Evolutionary conservation across 2,797 vertebrate genomes (phyloP).

Genomic region (Sus cebifrons): DNA sequence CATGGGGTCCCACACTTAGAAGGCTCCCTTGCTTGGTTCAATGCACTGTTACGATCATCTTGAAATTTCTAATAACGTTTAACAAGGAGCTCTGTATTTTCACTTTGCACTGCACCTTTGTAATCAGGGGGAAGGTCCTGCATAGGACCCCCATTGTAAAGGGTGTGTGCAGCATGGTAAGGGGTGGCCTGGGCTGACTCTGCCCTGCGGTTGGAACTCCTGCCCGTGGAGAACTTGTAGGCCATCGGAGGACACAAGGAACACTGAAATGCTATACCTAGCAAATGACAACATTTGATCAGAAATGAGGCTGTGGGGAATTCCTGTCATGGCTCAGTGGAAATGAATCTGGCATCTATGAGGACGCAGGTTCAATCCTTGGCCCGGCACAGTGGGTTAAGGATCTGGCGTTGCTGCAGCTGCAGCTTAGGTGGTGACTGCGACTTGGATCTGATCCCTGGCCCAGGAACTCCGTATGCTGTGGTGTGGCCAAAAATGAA

Average conservation of each 20-base stretch:
- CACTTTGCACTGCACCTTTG: background rate
- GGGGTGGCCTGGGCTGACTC: background rate
- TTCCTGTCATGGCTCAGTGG: too few species aligned
- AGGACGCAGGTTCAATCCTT: too few species aligned
- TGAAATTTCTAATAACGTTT: background rate
- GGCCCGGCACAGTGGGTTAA: too few species aligned
- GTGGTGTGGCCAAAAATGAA: too few species aligned
- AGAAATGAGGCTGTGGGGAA: background rate
- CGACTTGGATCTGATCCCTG: too few species aligned
- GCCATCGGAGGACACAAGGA: background rate
- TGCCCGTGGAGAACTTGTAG: background rate
- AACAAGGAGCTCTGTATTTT: background rate
- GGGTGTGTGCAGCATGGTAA: background rate
- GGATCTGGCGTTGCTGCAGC: too few species aligned
- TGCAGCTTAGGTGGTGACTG: too few species aligned
- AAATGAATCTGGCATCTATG: too few species aligned
- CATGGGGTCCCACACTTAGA: background rate
- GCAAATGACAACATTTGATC: background rate
- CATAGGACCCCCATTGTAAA: accelerated
- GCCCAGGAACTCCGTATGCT: too few species aligned
- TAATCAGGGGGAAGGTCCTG: background rate
- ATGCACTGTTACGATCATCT: background rate
- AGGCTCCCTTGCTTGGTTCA: background rate
- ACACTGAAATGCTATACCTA: background rate
- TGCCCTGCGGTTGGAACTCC: background rate